Evolutionary conservation across 2,888 invertebrate genomes (phyloP).

Genomic region (Bhutanitis thaidina): DNA sequence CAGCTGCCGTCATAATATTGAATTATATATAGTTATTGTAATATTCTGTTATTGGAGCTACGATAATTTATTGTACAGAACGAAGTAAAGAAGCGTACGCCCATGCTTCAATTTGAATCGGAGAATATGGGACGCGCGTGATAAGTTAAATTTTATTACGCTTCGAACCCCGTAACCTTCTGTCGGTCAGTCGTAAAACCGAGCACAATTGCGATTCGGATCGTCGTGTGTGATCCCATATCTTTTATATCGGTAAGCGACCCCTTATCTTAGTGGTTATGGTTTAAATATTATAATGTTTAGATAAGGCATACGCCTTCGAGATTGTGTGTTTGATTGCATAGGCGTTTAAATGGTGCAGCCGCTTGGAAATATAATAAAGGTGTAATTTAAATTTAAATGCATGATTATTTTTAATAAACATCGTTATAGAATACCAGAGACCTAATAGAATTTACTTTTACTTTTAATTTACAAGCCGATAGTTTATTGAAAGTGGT

Average conservation of each 20-base stretch:
- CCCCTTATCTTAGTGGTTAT: constrained; percentile 12
- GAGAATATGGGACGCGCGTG: neutral
- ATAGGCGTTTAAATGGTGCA: neutral
- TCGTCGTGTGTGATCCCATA: constrained; percentile 50
- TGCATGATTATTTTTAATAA: constrained; percentile 1
- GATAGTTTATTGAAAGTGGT: no score
- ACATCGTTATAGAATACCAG: neutral
- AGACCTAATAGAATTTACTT: no score
- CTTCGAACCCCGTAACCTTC: constrained; percentile 1
- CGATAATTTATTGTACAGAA: no score
- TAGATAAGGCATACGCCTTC: constrained; percentile 13
- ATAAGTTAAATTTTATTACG: constrained; percentile 1
- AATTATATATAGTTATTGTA: no score
- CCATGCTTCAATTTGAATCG: neutral
- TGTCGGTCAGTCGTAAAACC: constrained; percentile 17
- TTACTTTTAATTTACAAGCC: no score
- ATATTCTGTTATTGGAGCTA: no score
- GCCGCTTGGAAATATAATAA: neutral
- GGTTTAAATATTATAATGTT: constrained; percentile 21
- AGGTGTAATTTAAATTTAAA: neutral
- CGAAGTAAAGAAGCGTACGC: neutral
- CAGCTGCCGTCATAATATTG: no score
- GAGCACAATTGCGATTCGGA: constrained; percentile 18
- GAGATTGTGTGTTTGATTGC: constrained; percentile 13
- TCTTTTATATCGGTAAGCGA: constrained; percentile 17